Percentiles rank a stretch among this genome's conserved stretches.
Evolutionary conservation across 2,888 invertebrate genomes (phyloP).

Genomic region (Micropterix aruncella): DNA sequence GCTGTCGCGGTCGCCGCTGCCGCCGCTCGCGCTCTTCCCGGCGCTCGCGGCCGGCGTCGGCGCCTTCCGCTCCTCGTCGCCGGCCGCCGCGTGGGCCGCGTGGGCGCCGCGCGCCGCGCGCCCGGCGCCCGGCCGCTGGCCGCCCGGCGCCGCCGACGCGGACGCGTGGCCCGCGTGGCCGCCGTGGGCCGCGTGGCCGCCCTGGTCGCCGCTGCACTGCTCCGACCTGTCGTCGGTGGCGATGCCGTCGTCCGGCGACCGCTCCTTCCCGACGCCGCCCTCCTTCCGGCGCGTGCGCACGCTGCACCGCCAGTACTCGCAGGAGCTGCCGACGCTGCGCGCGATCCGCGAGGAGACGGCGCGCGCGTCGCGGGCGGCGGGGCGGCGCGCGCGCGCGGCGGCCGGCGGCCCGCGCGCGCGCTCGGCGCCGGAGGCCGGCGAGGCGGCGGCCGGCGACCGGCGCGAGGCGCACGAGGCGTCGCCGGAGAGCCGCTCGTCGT

Average conservation of each 20-base stretch:
- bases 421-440: slow-evolving; percentile 45
- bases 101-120: slow-evolving; percentile 47
- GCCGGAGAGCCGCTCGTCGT: slow-evolving; percentile 77
- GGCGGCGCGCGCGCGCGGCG: slow-evolving; percentile 40
- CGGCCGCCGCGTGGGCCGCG: slow-evolving; percentile 28
- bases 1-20: slow-evolving; percentile 59
- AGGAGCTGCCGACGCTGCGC: slow-evolving; percentile 55
- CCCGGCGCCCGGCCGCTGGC: slow-evolving; percentile 36
- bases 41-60: slow-evolving; percentile 9
- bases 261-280: slow-evolving; percentile 65
- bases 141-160: slow-evolving; percentile 61
- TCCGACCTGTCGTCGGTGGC: slow-evolving; percentile 81
- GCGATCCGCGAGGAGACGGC: slow-evolving; percentile 60
- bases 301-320: slow-evolving; percentile 53
- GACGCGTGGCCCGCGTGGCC: slow-evolving; percentile 43
- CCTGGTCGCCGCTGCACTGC: slow-evolving; percentile 64
- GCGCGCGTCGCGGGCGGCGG: slow-evolving; percentile 24
- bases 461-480: slow-evolving; percentile 55
- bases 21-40: slow-evolving; percentile 26
- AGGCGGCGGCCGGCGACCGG: slow-evolving; percentile 44
- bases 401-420: slow-evolving; percentile 45
- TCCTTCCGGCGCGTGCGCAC: slow-evolving; percentile 49
- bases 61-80: slow-evolving; percentile 28
- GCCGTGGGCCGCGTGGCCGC: slow-evolving; percentile 39
- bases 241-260: slow-evolving; percentile 64